These are phyloP conservation scores for Notarius quadriscutis DNA, from an alignment of 2,113 vertebrate genomes.

Conservation along the genomic window DNA sequence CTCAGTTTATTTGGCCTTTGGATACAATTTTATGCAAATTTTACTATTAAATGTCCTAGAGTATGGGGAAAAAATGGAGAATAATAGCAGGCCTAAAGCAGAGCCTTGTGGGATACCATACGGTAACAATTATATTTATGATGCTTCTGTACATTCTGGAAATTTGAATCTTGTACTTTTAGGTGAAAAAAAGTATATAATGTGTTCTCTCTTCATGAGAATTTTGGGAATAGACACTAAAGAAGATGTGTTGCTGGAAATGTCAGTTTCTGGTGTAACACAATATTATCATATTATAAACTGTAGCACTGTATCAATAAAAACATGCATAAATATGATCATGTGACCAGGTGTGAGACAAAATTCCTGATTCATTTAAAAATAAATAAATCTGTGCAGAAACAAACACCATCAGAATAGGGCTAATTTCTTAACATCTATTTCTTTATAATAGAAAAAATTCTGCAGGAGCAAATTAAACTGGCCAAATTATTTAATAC, in stretches of 20 bases:
- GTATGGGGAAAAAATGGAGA: background rate
- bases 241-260: background rate
- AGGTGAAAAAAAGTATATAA: background rate
- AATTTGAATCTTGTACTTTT: background rate
- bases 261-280: background rate
- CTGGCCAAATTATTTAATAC: conserved; percentile 17
- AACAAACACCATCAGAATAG: background rate
- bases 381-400: background rate
- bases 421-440: background rate
- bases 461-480: background rate
- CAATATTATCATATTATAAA: background rate
- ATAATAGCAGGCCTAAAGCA: background rate
- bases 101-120: background rate
- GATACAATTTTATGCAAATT: background rate
- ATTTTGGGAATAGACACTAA: background rate
- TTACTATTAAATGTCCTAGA: background rate
- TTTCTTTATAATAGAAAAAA: background rate
- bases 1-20: background rate
- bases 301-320: background rate
- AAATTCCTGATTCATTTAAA: background rate
- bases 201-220: background rate
- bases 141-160: background rate
- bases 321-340: background rate
- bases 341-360: background rate
- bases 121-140: background rate